Base-by-base conservation (phyloP, 2,888 invertebrate genomes). In the Scrobipalpa atriplicella region DNA sequence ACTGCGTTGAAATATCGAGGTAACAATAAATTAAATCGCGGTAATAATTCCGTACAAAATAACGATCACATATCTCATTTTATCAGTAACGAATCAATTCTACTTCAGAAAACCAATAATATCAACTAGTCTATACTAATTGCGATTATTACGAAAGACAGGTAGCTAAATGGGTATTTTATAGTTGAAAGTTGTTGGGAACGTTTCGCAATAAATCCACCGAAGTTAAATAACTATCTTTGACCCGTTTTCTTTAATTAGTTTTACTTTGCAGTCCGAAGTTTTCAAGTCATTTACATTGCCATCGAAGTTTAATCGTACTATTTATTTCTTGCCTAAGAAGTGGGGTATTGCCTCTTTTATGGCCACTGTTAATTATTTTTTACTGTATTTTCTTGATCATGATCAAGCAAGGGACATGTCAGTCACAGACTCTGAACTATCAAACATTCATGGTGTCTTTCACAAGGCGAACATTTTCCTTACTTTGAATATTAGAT, bases 181-280 rank as follows among this genome's bases (percentile, higher is more conserved):
- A 18, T 8, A 21, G 19, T 54, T 21, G 21, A 54, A 54, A 21
- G 18, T 54, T 64, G 39, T 52, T 64, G 56, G 54, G 10, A 39
- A 56, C 9, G 54, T 64, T 56, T 41, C 19, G 39, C 56, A 64
- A 64, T 64, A 64, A 64, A 64, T 56, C 29, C 51, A 10, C 52
- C 9, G 36, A 64, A 64, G 52, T 64, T 64, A 54, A 64, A 64
- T 38, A 64, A 62, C 54, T 51, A 51, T 16, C 47, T 62, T 47
- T 43, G 62, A 62, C 62, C 47, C 62, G 62, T 47, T 60, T 41
- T 21, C 47, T 52, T 63, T 63, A 51, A 64, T 52, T 64, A 52
- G 52, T 52, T 64, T 62, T 61, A 18, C 38, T n/a, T 61, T 10
- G 39, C 10, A 61, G 36, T 61, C 36, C 21, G 54, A 54, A 54